Base-by-base conservation (phyloP, 2,888 invertebrate species). In the Agrilus cyanescens region DNA sequence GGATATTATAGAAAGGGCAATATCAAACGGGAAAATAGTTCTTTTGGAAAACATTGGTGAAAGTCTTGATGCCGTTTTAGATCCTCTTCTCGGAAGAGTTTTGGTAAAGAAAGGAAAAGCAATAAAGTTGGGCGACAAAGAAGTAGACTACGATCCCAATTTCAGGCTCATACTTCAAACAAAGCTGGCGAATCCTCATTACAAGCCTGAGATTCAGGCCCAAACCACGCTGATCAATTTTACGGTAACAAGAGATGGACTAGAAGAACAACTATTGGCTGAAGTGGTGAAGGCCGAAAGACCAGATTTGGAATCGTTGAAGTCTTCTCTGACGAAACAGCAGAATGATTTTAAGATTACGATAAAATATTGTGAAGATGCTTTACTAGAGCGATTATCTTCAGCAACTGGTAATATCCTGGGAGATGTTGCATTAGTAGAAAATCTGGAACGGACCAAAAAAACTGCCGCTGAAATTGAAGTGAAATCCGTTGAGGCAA, bases 151-250 rank as follows among this genome's bases (percentile, higher is more conserved):
- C 63, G 80, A 88, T 67, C 77, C 78, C 0, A 74, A 71, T 37
- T 95, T 95, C 68, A 76, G 83, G 8, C 70, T 95, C 4, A 80
- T 95, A 49, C 64, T 95, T 1, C 94, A 95, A 62, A 94, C 94
- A 0, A 95, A 95, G 67, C 67, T 95, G 46, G 91, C 89, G 1
- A 95, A 95, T 69, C 94, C 94, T 0, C 94, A 94, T 68, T 95
- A 93, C 62, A 90, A 94, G 60, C 94, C 94, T 0, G 94, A 95
- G 69, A 87, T 94, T 80, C 94, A 95, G 67, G 94, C 94, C 0
- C 94, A 95, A 68, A 86, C 91, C 6, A 94, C 94, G 1, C 74
- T 95, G 12, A 93, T 95, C 48, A 94, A 95, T 67, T 95, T 95
- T 58, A 94, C 94, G 2, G 94, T 95, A 2, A 95, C 94, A 0